phyloP scores from a whole-genome alignment of 2,888 invertebrate species.

The Congeria kusceri region DNA sequence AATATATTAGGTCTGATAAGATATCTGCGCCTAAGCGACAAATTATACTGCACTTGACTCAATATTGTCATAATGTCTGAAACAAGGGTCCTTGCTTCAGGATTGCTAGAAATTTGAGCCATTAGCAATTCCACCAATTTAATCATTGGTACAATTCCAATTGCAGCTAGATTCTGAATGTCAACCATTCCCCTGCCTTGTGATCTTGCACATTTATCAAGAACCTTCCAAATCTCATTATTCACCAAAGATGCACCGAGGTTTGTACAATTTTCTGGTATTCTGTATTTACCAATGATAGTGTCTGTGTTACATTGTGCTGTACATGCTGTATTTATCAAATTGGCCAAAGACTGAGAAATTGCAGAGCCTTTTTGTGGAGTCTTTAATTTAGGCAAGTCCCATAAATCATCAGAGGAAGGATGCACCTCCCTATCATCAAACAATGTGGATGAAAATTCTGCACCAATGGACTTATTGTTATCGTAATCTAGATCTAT shows the following conservation, averaged over 20 bases:
- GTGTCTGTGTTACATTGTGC: background rate
- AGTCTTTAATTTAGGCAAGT: conserved; percentile 10
- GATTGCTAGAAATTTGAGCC: conserved; percentile 2
- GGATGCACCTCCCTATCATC: background rate
- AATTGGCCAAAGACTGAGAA: conserved; percentile 8
- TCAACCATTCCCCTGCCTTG: conserved; percentile 17
- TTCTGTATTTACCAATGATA: conserved; percentile 2
- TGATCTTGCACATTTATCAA: conserved; percentile 10
- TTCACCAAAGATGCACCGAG: conserved; percentile 12
- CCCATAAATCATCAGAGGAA: background rate
- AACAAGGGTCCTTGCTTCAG: conserved; percentile 10
- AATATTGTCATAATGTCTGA: background rate
- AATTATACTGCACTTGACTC: too few species aligned
- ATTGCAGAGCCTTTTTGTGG: conserved; percentile 16
- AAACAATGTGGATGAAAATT: background rate
- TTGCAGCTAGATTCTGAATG: conserved; percentile 19
- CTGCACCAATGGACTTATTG: background rate
- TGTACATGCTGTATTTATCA: conserved; percentile 18
- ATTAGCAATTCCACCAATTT: conserved; percentile 7
- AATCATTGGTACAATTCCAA: conserved; percentile 3
- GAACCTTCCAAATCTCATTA: conserved; percentile 27
- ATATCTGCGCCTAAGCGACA: background rate
- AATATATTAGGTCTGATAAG: background rate
- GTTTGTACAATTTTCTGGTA: conserved; percentile 13
- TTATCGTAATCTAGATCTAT: background rate